Percentiles rank a stretch among this genome's conserved stretches.
phyloP scores from a whole-genome alignment of 2,113 vertebrate species.

The Odocoileus hemionus region DNA sequence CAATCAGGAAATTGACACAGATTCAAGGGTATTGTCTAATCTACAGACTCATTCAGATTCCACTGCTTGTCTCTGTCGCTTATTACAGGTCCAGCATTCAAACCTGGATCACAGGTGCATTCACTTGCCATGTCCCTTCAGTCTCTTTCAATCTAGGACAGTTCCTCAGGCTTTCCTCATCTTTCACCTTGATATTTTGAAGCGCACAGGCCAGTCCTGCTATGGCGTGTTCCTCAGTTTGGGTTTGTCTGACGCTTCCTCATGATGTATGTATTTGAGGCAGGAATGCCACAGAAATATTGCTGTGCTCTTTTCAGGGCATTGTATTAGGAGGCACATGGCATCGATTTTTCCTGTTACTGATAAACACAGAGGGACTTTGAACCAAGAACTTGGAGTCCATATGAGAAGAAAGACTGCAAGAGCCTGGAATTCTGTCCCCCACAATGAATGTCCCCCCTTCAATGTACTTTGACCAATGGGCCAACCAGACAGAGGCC shows the following conservation, averaged over 20 bases:
- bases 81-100: not conserved
- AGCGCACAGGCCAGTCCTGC: not conserved
- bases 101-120: not conserved
- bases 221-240: not conserved
- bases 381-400: not conserved
- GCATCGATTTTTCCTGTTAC: not conserved
- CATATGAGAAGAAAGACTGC: not conserved
- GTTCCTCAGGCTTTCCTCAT: not conserved
- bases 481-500: not conserved
- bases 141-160: not conserved
- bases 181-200: not conserved
- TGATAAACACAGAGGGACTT: not conserved
- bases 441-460: not conserved
- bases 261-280: not conserved
- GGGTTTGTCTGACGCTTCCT: not conserved
- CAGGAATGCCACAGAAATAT: not conserved
- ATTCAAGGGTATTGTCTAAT: not conserved
- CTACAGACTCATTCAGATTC: not conserved
- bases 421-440: constrained; percentile 8
- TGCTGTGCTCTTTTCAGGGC: not conserved
- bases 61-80: not conserved
- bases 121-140: not conserved
- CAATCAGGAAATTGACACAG: not conserved
- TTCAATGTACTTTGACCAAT: not conserved
- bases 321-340: not conserved